Conservation (phyloP, 2,888 invertebrate species). For the Apamea monoglypha region DNA sequence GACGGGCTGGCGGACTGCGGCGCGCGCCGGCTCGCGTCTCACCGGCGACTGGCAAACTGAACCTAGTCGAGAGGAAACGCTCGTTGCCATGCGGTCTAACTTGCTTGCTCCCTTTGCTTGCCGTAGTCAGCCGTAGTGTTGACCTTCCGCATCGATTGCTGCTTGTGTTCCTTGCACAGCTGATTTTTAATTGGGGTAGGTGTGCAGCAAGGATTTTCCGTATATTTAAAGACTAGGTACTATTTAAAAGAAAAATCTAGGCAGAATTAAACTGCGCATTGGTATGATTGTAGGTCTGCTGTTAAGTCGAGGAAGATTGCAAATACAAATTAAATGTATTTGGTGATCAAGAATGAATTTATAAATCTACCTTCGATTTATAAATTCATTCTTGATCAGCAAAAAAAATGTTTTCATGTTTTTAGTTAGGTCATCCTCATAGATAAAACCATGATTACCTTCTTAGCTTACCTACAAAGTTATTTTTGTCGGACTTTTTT, state of each 20-base stretch:
- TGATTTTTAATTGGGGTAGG: slow-evolving; percentile 72
- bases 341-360: too few relatives aligned
- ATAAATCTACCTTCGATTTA: not conserved
- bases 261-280: not conserved
- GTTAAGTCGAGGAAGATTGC: not conserved
- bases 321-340: not conserved
- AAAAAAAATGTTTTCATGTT: not conserved
- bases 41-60: slow-evolving; percentile 83
- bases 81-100: slow-evolving; percentile 85
- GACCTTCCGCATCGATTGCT: slow-evolving; percentile 85
- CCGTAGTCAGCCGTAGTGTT: slow-evolving; percentile 73
- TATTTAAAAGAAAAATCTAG: slow-evolving; percentile 8
- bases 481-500: not conserved
- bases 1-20: slow-evolving; percentile 83
- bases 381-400: not conserved
- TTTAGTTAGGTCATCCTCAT: not conserved
- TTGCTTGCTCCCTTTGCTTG: slow-evolving; percentile 72
- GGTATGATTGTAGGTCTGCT: not conserved
- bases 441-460: slow-evolving; percentile 1
- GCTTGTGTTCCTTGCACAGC: slow-evolving; percentile 75
- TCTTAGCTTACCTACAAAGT: not conserved
- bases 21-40: slow-evolving; percentile 89
- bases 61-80: slow-evolving; percentile 82
- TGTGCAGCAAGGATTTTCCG: slow-evolving; percentile 27
- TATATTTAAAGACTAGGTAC: slow-evolving; percentile 7